Conservation (phyloP, 2,888 invertebrate genomes). For the Mantis religiosa region DNA sequence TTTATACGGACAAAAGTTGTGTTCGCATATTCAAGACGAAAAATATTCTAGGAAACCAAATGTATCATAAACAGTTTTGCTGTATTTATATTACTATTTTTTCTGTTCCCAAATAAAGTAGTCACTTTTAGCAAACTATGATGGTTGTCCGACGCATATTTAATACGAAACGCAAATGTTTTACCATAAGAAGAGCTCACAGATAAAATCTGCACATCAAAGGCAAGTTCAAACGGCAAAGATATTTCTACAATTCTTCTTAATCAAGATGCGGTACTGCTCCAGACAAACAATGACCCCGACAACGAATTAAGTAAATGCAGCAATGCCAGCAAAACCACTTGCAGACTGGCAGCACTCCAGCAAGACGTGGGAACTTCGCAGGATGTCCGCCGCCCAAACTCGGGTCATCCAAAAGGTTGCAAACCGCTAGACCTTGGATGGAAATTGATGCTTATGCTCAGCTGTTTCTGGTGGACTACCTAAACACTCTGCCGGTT, state of each 20-base stretch:
- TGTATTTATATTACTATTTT: no score
- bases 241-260: not conserved
- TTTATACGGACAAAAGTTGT: no score
- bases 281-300: not conserved
- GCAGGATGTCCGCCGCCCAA: not conserved
- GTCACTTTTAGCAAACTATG: no score
- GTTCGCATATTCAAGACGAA: no score
- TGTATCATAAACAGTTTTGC: no score
- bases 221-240: not conserved
- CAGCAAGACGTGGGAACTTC: not conserved
- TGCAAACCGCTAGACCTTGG: not conserved
- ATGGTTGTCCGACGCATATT: no score
- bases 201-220: no score
- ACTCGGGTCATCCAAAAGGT: not conserved
- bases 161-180: no score
- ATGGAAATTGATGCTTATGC: not conserved
- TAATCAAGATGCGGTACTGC: not conserved
- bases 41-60: no score
- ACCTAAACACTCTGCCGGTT: not conserved
- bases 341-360: not conserved
- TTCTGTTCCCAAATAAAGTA: no score
- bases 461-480: not conserved
- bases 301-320: not conserved
- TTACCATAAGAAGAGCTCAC: no score
- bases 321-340: not conserved